Conservation (phyloP, 2,113 vertebrate species). For the Murina feae region DNA sequence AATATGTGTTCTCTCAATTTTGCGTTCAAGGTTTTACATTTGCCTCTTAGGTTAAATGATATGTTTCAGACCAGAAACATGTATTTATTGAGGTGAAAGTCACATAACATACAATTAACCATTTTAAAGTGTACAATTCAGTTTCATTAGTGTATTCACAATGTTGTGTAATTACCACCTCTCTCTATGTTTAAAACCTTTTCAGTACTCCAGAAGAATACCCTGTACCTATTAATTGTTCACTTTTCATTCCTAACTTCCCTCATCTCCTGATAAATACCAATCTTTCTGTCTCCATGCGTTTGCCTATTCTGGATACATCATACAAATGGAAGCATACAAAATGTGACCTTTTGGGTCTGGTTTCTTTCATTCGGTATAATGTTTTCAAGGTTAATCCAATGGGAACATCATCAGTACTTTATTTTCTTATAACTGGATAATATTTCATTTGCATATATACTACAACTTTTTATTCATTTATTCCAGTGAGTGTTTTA, state of each 20-base stretch:
- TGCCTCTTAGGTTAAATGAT: neutral
- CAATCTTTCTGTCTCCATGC: neutral
- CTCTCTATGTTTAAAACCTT: neutral
- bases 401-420: neutral
- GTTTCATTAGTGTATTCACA: neutral
- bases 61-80: neutral
- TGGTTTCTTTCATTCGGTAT: neutral
- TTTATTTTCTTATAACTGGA: neutral
- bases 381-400: neutral
- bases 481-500: neutral
- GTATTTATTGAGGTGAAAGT: neutral
- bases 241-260: neutral
- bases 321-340: neutral
- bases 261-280: neutral
- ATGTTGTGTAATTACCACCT: neutral
- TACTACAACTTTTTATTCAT: neutral
- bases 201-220: neutral
- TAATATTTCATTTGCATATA: neutral
- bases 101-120: neutral
- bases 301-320: neutral
- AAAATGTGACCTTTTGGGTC: neutral
- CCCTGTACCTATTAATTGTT: neutral
- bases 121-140: neutral
- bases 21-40: neutral
- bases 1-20: neutral